Percentiles rank a stretch among this genome's conserved stretches.
phyloP scores from a whole-genome alignment of 2,888 invertebrate genomes.

The Cerastoderma edule region DNA sequence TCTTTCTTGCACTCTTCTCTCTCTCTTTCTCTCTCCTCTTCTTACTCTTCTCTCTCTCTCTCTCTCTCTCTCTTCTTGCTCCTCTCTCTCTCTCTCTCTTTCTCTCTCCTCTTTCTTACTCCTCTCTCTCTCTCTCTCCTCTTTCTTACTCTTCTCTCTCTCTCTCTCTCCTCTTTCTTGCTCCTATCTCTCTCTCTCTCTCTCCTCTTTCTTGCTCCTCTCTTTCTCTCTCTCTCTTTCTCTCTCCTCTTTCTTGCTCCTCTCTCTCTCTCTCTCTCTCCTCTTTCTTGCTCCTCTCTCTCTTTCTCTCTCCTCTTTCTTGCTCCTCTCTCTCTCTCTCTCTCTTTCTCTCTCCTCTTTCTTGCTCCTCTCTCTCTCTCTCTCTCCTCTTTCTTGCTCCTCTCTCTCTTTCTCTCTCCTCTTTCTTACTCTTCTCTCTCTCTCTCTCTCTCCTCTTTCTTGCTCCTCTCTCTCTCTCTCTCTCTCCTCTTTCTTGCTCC shows the following conservation, averaged over 20 bases:
- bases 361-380: not conserved
- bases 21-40: no score
- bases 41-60: no score
- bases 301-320: not conserved
- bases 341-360: not conserved
- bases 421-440: not conserved
- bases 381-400: not conserved
- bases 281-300: not conserved
- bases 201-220: not conserved
- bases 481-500: no score
- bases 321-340: not conserved
- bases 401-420: not conserved
- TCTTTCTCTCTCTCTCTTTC: not conserved
- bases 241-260: not conserved
- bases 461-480: no score
- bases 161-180: not conserved
- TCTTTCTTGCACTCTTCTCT: no score
- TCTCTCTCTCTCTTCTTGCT: no score
- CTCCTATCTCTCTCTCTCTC: not conserved
- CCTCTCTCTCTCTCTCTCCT: not conserved
- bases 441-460: not conserved
- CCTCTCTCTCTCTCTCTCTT: no score
- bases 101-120: no score
- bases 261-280: not conserved
- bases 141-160: not conserved